Percentiles rank a stretch among this genome's conserved stretches.
Evolutionary conservation across 2,888 invertebrate genomes (phyloP).

Genomic region (Caenorhabditis imperialis): DNA sequence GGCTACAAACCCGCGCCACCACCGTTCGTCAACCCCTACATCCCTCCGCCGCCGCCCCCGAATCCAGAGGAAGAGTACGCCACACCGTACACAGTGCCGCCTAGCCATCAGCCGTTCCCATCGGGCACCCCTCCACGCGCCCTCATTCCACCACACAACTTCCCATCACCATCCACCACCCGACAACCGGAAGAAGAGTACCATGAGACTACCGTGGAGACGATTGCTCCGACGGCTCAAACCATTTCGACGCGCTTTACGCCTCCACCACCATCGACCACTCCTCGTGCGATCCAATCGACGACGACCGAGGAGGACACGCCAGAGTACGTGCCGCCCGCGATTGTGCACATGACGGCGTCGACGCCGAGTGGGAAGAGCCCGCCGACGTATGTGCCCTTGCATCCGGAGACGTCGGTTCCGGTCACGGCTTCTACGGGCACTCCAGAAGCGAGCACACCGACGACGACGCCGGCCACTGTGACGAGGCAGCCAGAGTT

Average conservation of each 20-base stretch:
- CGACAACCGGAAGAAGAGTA: conserved; percentile 23
- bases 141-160: conserved; percentile 33
- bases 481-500: conserved; percentile 44
- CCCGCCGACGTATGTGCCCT: conserved; percentile 50
- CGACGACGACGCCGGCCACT: conserved; percentile 34
- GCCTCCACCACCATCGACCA: conserved; percentile 15
- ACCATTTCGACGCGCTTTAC: conserved; percentile 31
- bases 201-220: conserved; percentile 46
- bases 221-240: conserved; percentile 46
- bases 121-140: conserved; percentile 23
- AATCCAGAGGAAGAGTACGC: conserved; percentile 49
- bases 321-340: conserved; percentile 50
- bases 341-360: conserved; percentile 41
- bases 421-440: not conserved
- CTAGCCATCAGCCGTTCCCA: conserved; percentile 41
- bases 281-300: conserved; percentile 26
- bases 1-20: conserved; percentile 51
- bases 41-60: conserved; percentile 41
- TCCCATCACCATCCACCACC: conserved; percentile 25
- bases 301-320: conserved; percentile 36
- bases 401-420: conserved; percentile 48
- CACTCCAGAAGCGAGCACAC: conserved; percentile 6
- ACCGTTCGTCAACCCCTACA: conserved; percentile 39
- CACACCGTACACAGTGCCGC: conserved; percentile 45
- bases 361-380: conserved; percentile 36